Conservation (phyloP, 2,113 vertebrate species). For the Sylvietta virens region DNA sequence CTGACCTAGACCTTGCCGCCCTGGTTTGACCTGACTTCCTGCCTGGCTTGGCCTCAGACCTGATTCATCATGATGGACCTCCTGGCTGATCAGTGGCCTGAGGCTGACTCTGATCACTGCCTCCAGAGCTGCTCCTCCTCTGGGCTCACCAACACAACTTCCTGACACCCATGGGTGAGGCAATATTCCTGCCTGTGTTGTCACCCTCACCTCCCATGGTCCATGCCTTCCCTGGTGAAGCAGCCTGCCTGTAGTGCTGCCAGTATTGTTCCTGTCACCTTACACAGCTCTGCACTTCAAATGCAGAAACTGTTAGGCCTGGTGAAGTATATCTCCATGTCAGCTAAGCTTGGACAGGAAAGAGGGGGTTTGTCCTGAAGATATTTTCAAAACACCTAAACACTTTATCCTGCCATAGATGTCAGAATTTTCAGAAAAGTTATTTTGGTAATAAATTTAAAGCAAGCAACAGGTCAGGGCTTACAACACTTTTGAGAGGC, state of each 20-base stretch:
- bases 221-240: not conserved
- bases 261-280: fast-evolving
- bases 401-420: not conserved
- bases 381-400: not conserved
- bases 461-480: not conserved
- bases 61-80: not conserved
- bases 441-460: not conserved
- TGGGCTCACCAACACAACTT: not conserved
- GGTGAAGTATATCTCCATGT: not conserved
- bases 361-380: not conserved
- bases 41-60: not conserved
- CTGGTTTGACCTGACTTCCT: not conserved
- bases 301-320: not conserved
- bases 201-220: not conserved
- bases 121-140: not conserved
- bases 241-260: not conserved
- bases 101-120: not conserved
- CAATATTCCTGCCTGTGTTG: not conserved
- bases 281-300: not conserved
- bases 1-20: not conserved
- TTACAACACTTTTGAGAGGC: not conserved
- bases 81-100: not conserved
- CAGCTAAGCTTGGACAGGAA: not conserved
- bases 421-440: not conserved
- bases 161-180: fast-evolving